Conservation (phyloP, 1,140 invertebrate species). For the Drosophila teissieri region DNA sequence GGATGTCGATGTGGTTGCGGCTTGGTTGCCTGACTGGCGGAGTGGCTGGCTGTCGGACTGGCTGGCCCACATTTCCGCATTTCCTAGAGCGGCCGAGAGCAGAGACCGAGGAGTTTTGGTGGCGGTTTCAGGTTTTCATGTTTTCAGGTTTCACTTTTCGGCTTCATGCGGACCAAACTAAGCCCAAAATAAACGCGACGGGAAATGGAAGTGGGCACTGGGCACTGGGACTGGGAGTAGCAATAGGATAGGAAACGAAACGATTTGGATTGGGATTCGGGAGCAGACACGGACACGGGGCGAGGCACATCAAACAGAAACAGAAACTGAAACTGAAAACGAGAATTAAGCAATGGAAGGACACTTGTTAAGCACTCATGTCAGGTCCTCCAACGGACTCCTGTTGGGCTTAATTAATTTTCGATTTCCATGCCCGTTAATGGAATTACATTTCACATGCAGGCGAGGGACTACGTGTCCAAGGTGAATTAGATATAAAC, state of each 20-base stretch:
- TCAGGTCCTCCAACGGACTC: slow-evolving; percentile 6
- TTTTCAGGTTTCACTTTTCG: slow-evolving; percentile 49
- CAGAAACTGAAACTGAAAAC: slow-evolving; percentile 10
- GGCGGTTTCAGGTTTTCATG: slow-evolving; percentile 38
- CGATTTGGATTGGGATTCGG: neutral
- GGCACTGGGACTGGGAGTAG: neutral
- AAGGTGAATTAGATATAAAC: slow-evolving; percentile 23
- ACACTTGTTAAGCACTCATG: slow-evolving; percentile 45
- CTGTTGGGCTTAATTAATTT: slow-evolving; percentile 41
- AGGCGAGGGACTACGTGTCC: neutral
- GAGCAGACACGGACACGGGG: neutral
- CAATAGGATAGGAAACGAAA: neutral
- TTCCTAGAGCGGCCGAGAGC: slow-evolving; percentile 13
- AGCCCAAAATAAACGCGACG: slow-evolving; percentile 40
- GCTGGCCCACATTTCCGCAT: slow-evolving; percentile 49
- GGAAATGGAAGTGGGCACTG: too few relatives aligned
- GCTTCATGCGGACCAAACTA: slow-evolving; percentile 21
- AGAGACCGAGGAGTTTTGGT: slow-evolving; percentile 7
- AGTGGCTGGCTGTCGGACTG: neutral
- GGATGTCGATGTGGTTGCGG: slow-evolving; percentile 3
- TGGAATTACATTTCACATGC: slow-evolving; percentile 36
- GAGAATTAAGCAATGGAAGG: slow-evolving; percentile 24
- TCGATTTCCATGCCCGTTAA: slow-evolving; percentile 38
- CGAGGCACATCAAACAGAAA: slow-evolving; percentile 19
- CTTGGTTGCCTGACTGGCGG: slow-evolving; percentile 9